Evolutionary conservation across 1,140 invertebrate genomes (phyloP).

Genomic region (Harpegnathos saltator): DNA sequence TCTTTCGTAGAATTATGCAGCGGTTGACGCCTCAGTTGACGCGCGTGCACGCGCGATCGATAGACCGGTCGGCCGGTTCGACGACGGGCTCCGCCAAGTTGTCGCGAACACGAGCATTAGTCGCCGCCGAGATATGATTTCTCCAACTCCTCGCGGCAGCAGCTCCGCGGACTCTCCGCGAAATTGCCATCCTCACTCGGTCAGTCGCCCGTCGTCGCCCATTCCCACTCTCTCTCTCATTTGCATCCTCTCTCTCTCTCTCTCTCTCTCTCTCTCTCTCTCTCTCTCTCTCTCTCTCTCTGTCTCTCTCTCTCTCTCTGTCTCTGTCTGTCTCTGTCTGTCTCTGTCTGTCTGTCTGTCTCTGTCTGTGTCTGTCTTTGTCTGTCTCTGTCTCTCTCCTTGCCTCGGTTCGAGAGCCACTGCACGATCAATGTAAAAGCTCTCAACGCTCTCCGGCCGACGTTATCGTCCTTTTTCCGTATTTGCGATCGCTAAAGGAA

Average conservation of each 20-base stretch:
- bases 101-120: slow-evolving; percentile 31
- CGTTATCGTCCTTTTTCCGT: background rate
- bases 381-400: no score
- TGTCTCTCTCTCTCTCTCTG: no score
- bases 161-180: background rate
- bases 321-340: no score
- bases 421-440: slow-evolving; percentile 45
- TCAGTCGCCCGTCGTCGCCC: no score
- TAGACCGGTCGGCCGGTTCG: background rate
- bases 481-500: slow-evolving; percentile 15
- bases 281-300: no score
- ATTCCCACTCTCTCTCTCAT: background rate
- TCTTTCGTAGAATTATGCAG: background rate
- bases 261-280: background rate
- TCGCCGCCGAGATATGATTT: slow-evolving; percentile 30
- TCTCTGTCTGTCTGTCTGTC: no score
- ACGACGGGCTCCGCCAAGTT: background rate
- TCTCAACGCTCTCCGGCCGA: background rate
- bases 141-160: background rate
- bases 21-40: background rate
- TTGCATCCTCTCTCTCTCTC: no score
- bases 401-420: background rate
- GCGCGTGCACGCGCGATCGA: background rate
- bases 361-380: no score
- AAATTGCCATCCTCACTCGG: background rate